phyloP scores from a whole-genome alignment of 2,888 invertebrate species.

The Barypeithes pellucidus region DNA sequence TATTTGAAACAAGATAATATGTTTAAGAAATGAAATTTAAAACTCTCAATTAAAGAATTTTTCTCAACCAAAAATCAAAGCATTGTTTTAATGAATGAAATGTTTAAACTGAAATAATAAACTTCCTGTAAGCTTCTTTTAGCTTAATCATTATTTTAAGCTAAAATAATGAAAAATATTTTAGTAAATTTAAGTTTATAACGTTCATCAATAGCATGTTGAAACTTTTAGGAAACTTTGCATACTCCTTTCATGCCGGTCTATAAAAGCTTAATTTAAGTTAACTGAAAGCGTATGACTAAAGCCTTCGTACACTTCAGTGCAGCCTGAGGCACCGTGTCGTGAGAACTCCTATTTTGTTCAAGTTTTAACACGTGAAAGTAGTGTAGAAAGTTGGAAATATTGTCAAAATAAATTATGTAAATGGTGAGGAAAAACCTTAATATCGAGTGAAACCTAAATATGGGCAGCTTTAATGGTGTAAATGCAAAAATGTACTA shows the following conservation, averaged over 20 bases:
- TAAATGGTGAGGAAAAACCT: neutral
- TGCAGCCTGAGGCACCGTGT: slow-evolving; percentile 1
- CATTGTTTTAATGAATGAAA: too few species aligned
- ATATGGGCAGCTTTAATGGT: neutral
- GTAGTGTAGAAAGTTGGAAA: slow-evolving; percentile 10
- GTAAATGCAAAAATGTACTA: neutral
- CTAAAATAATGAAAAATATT: too few species aligned
- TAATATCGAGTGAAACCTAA: neutral
- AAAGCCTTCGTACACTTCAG: slow-evolving; percentile 11
- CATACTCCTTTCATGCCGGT: slow-evolving; percentile 2
- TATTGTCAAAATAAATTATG: neutral
- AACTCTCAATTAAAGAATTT: too few species aligned
- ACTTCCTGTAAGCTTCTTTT: too few species aligned
- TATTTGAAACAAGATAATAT: too few species aligned
- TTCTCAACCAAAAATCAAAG: too few species aligned
- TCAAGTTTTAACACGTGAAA: slow-evolving; percentile 12
- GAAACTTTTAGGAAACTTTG: neutral
- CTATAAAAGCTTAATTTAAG: slow-evolving; percentile 27
- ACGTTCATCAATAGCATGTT: neutral
- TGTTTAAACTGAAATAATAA: too few species aligned
- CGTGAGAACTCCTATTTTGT: slow-evolving; percentile 13
- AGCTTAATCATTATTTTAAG: too few species aligned
- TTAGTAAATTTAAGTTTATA: too few species aligned
- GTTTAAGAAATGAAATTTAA: too few species aligned
- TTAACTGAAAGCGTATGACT: slow-evolving; percentile 20